A percentile compares a stretch with the other conserved stretches of the same genome.
These are phyloP conservation scores for Hyaena hyaena DNA, from an alignment of 2,113 vertebrate genomes.

Conservation along the genomic window DNA sequence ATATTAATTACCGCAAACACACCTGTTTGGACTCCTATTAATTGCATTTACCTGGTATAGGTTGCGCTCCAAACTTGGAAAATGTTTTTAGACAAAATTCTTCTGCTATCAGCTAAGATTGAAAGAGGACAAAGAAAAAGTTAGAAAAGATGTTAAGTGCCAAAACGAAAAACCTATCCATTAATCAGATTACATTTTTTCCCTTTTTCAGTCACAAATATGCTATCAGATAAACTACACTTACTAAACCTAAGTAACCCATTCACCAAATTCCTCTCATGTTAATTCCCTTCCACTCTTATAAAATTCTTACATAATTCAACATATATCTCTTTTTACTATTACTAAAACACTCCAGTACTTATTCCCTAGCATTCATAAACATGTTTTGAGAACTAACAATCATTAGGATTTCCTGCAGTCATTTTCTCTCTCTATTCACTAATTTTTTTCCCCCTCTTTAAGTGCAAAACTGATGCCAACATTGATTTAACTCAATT, in stretches of 20 bases:
- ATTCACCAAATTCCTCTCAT: not conserved
- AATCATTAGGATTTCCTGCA: not conserved
- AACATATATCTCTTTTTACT: not conserved
- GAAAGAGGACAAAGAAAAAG: not conserved
- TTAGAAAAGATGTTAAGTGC: slow-evolving; percentile 41
- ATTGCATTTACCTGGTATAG: slow-evolving; percentile 88
- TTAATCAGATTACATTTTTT: slow-evolving; percentile 25
- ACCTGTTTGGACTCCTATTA: not conserved
- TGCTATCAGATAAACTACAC: not conserved
- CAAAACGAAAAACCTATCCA: slow-evolving; percentile 26
- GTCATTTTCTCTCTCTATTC: slow-evolving; percentile 17
- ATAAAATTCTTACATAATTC: slow-evolving; percentile 25
- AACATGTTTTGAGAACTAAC: slow-evolving; percentile 14
- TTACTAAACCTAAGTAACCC: slow-evolving; percentile 21
- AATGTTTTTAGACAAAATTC: slow-evolving; percentile 93
- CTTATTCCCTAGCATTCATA: not conserved
- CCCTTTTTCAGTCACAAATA: slow-evolving; percentile 35
- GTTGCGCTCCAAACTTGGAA: slow-evolving; percentile 88
- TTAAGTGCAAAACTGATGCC: not conserved
- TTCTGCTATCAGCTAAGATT: slow-evolving; percentile 94
- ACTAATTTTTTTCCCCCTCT: not conserved
- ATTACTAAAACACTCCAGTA: not conserved
- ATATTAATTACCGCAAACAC: not conserved
- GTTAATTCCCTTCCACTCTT: not conserved
- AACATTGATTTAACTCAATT: slow-evolving; percentile 9